Base-by-base conservation (phyloP, 1,140 invertebrate genomes). In the Laupala kohalensis region DNA sequence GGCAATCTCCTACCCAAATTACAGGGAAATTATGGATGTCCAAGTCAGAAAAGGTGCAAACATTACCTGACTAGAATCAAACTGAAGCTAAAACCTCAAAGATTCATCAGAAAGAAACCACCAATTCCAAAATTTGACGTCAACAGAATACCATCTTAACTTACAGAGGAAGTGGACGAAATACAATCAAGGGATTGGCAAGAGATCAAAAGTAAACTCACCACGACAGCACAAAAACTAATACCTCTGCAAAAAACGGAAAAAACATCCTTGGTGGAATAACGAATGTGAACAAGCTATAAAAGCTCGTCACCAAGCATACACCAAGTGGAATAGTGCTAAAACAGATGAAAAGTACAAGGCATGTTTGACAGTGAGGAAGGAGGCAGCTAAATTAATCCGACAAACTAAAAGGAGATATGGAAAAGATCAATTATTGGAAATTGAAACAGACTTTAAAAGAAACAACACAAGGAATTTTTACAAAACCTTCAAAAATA, bases 241-340 rank as follows among this genome's bases (percentile, higher is more conserved):
- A 65, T 24, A 6, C 25, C n/a, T 65, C 5, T 25, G n/a, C n/a
- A 25, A 5, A 24, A 65, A 23, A 62, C n/a, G n/a, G 64, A 25
- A 65, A 24, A 65, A 65, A n/a, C 64, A 65, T n/a, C 25, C 64
- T 24, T 65, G 64, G 64, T 65, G 64, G 25, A 65, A 65, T 65
- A n/a, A 25, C 5, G 25, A 23, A n/a, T 65, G 64, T n/a, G 64
- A 65, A 24, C n/a, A 65, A 65, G 64, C 64, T 6, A 9, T 65
- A 5, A 25, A 65, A 65, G 25, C n/a, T 6, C n/a, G 64, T 6
- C n/a, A 6, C n/a, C n/a, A 23, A n/a, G 25, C 64, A 65, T 65
- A 65, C n/a, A 65, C n/a, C n/a, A 65, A 65, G 6, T 65, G 64
- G 9, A 65, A 65, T 25, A 25, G 25, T 65, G 25, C n/a, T 25